Conservation (phyloP, 2,797 vertebrate genomes). For the Uromys caudimaculatus region DNA sequence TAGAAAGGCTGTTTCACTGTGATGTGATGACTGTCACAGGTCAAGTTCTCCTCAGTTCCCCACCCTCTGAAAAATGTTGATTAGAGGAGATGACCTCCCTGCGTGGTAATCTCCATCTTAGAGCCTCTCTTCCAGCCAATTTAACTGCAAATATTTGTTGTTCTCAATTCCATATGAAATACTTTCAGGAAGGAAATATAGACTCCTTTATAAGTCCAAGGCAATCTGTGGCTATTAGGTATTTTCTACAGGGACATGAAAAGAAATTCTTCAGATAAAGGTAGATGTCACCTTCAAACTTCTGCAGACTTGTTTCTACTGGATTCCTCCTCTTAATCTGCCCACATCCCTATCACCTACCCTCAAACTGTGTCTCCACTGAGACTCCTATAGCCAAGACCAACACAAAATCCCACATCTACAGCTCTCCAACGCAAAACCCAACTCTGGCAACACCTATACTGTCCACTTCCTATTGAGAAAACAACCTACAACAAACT, state of each 20-base stretch:
- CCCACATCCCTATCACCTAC: no score
- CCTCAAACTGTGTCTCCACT: no score
- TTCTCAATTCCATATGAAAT: neutral
- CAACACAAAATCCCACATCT: no score
- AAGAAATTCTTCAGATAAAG: neutral
- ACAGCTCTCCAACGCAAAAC: no score
- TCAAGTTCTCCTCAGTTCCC: neutral
- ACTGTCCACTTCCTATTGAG: neutral
- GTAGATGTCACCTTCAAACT: neutral
- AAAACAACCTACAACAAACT: neutral
- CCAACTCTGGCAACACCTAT: no score
- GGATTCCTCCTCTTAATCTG: no score
- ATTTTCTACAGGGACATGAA: neutral
- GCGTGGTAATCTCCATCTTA: neutral
- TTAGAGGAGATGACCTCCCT: neutral
- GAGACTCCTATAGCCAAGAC: no score
- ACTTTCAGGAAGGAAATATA: neutral
- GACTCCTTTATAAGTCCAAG: neutral
- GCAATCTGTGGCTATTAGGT: neutral
- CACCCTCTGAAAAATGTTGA: neutral
- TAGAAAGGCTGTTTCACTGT: neutral
- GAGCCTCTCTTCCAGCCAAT: neutral
- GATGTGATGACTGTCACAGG: neutral
- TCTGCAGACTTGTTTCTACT: no score
- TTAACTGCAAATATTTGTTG: neutral